Evolutionary conservation across 2,888 invertebrate genomes (phyloP).

Genomic region (Torymus auratus): DNA sequence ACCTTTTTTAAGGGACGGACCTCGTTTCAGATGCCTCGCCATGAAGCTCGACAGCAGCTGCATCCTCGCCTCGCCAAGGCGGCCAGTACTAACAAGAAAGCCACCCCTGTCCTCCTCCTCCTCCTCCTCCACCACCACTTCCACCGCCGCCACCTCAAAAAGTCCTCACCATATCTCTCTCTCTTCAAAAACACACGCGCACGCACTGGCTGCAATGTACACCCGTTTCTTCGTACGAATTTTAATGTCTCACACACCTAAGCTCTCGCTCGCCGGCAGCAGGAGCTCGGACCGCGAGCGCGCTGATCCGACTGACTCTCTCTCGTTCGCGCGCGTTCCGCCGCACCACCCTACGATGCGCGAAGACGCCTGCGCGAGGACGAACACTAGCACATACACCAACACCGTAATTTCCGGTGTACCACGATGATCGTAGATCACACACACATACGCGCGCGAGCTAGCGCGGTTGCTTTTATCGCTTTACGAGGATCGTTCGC

Average conservation of each 20-base stretch:
- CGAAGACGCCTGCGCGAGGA: not conserved
- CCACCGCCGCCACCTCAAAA: too few relatives aligned
- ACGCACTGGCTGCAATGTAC: too few relatives aligned
- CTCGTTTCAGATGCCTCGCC: slow-evolving; percentile 70
- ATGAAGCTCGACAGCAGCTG: slow-evolving; percentile 72
- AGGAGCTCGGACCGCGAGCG: slow-evolving; percentile 14
- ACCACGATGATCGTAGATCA: slow-evolving; percentile 41
- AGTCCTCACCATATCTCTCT: too few relatives aligned
- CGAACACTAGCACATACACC: too few relatives aligned
- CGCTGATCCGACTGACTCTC: slow-evolving; percentile 20
- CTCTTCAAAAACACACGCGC: too few relatives aligned
- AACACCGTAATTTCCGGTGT: too few relatives aligned
- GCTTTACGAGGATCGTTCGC: slow-evolving; percentile 14
- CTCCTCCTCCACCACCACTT: not conserved
- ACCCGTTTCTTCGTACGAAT: too few relatives aligned
- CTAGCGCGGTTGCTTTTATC: not conserved
- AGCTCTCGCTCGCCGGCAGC: not conserved
- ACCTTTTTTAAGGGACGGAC: slow-evolving; percentile 71
- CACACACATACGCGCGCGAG: not conserved
- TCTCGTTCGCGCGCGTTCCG: not conserved
- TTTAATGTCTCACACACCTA: not conserved
- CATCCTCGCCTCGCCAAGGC: slow-evolving; percentile 60
- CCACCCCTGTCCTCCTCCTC: not conserved
- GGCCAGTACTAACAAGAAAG: not conserved
- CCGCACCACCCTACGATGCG: not conserved